phyloP scores from a whole-genome alignment of 1,140 invertebrate species.

The Procambarus clarkii region DNA sequence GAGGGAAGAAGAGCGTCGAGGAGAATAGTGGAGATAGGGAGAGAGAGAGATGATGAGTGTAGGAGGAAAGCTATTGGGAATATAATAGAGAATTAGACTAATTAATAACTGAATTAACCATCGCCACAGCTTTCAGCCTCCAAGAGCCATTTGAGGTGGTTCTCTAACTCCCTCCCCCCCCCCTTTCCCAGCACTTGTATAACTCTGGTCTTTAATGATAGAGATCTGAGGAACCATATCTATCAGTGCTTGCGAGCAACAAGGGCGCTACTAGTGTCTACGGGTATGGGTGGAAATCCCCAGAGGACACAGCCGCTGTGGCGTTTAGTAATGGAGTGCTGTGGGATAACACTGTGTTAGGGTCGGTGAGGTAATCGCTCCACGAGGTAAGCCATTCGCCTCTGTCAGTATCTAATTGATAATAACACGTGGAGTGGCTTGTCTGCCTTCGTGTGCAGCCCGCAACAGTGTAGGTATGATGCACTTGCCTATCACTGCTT shows the following conservation, averaged over 20 bases:
- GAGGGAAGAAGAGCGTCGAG: neutral
- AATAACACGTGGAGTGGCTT: conserved; percentile 14
- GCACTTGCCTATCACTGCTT: no score
- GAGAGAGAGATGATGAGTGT: neutral
- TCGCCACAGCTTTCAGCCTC: conserved; percentile 18
- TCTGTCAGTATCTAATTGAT: conserved; percentile 41
- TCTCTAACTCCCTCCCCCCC: no score
- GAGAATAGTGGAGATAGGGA: neutral
- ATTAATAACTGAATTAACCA: conserved; percentile 29
- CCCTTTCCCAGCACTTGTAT: neutral
- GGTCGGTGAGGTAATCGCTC: neutral
- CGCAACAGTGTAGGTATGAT: neutral
- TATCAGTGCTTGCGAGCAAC: neutral
- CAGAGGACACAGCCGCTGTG: no score
- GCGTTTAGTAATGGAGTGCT: no score
- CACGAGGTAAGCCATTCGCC: neutral
- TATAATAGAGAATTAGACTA: no score
- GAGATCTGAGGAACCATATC: neutral
- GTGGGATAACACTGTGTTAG: neutral
- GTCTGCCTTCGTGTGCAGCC: conserved; percentile 1
- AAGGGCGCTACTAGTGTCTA: no score
- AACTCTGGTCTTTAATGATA: conserved; percentile 13
- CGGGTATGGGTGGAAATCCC: neutral
- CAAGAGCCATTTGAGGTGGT: neutral
- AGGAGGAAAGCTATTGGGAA: no score